Evolutionary conservation across 1,140 invertebrate genomes (phyloP).

Genomic region (Microplitis mediator): DNA sequence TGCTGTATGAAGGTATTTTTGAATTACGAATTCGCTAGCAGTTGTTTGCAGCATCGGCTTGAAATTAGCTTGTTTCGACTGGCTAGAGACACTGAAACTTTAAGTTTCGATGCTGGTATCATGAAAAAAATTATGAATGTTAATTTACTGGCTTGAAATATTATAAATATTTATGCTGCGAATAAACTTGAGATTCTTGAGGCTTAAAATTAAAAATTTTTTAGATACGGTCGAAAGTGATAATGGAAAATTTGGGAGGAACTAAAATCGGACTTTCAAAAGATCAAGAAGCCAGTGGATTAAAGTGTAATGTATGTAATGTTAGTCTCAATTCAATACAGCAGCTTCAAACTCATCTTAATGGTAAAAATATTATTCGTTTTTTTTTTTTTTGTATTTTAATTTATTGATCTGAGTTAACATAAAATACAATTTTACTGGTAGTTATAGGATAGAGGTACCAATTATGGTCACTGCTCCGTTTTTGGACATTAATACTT

Average conservation of each 20-base stretch:
- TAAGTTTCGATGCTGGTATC: too few relatives aligned
- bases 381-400: background rate
- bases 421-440: background rate
- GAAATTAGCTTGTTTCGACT: too few relatives aligned
- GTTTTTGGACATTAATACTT: too few relatives aligned
- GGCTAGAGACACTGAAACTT: too few relatives aligned
- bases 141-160: too few relatives aligned
- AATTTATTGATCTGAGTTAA: background rate
- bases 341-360: conserved; percentile 63
- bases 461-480: too few relatives aligned
- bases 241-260: conserved; percentile 58
- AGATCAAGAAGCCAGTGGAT: conserved; percentile 57
- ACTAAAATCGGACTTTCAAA: conserved; percentile 57
- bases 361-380: conserved; percentile 51
- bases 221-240: conserved; percentile 57
- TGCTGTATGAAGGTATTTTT: too few relatives aligned
- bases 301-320: conserved; percentile 62
- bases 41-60: too few relatives aligned
- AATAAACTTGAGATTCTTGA: background rate
- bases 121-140: too few relatives aligned
- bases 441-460: conserved; percentile 54
- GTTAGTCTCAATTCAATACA: conserved; percentile 62
- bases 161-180: too few relatives aligned
- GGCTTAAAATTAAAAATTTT: background rate
- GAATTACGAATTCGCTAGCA: too few relatives aligned